phyloP scores from a whole-genome alignment of 2,888 invertebrate genomes.

The Ctenicera cuprea region DNA sequence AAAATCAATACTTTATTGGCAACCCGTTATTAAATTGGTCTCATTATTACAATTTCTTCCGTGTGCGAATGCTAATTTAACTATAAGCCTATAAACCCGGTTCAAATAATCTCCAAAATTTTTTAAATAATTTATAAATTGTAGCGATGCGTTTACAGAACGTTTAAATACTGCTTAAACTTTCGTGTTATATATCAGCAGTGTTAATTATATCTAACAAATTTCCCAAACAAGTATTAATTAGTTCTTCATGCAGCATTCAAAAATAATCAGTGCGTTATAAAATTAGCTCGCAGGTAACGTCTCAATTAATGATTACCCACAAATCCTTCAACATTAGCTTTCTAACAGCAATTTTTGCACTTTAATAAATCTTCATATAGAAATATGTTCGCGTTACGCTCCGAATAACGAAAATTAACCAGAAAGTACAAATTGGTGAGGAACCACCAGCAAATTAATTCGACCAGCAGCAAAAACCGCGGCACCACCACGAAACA shows the following conservation, averaged over 20 bases:
- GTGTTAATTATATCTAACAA: slow-evolving; percentile 34
- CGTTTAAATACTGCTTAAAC: slow-evolving; percentile 12
- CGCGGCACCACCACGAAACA: slow-evolving; percentile 32
- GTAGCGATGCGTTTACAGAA: background rate
- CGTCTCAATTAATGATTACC: slow-evolving; percentile 26
- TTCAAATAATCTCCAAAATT: too few species aligned
- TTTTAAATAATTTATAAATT: too few species aligned
- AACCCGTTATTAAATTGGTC: too few species aligned
- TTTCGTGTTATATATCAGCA: slow-evolving; percentile 18
- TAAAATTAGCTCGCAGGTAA: slow-evolving; percentile 26
- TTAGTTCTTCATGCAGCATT: slow-evolving; percentile 25
- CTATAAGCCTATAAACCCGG: too few species aligned
- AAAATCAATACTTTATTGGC: too few species aligned
- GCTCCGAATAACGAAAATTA: slow-evolving; percentile 50
- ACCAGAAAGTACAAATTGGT: slow-evolving; percentile 47
- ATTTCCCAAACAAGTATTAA: slow-evolving; percentile 32
- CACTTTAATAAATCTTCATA: slow-evolving; percentile 40
- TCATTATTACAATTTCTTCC: too few species aligned
- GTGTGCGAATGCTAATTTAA: too few species aligned
- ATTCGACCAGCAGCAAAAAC: too few species aligned
- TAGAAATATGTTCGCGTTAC: slow-evolving; percentile 39
- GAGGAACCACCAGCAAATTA: slow-evolving; percentile 41
- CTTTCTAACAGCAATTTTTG: slow-evolving; percentile 43
- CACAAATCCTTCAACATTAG: slow-evolving; percentile 4
- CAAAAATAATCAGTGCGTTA: slow-evolving; percentile 48